Conservation (phyloP, 2,797 vertebrate species). For the Myotis findleyi region DNA sequence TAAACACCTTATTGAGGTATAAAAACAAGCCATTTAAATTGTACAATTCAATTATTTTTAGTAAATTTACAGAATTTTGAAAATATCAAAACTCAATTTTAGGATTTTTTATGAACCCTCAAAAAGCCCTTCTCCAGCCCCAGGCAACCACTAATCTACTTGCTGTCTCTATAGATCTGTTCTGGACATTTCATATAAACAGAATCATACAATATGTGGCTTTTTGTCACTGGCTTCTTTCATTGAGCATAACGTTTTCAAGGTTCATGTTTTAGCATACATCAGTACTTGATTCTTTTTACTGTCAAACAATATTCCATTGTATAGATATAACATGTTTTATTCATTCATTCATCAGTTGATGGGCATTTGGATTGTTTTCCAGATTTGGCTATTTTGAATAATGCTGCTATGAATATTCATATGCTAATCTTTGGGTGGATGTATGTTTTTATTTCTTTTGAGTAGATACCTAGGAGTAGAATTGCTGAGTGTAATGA, state of each 20-base stretch:
- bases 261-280: neutral
- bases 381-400: neutral
- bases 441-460: neutral
- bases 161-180: neutral
- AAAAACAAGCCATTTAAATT: neutral
- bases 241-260: neutral
- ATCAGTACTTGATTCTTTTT: neutral
- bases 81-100: neutral
- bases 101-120: neutral
- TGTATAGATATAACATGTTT: neutral
- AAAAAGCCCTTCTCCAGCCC: neutral
- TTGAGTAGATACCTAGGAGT: neutral
- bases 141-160: neutral
- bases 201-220: neutral
- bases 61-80: neutral
- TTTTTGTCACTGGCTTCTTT: neutral
- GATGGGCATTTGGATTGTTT: neutral
- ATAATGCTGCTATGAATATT: conserved; percentile 1
- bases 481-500: neutral
- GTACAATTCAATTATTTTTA: neutral
- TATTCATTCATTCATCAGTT: neutral
- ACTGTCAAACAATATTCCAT: neutral
- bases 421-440: neutral
- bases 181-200: neutral
- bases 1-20: neutral